phyloP scores from a whole-genome alignment of 2,113 vertebrate genomes.

The Ptilonorhynchus violaceus region DNA sequence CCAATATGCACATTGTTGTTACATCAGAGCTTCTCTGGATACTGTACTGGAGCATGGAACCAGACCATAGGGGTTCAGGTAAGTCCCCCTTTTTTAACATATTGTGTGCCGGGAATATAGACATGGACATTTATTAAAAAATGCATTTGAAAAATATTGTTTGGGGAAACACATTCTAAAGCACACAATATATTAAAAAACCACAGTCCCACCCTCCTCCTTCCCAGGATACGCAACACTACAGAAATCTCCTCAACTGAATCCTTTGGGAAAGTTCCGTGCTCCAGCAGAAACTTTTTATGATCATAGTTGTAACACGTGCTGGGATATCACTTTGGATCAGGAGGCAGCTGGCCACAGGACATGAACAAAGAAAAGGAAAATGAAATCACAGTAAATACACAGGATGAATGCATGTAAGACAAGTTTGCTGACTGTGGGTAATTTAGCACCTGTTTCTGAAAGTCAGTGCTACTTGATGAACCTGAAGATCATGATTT shows the following conservation, averaged over 20 bases:
- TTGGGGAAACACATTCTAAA: not conserved
- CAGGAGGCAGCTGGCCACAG: conserved; percentile 14
- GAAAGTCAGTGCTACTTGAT: not conserved
- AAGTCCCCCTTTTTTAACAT: conserved; percentile 65
- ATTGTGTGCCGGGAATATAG: conserved; percentile 49
- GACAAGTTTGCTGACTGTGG: not conserved
- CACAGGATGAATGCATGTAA: not conserved
- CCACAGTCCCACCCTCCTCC: not conserved
- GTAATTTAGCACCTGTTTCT: not conserved
- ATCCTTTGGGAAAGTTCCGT: not conserved
- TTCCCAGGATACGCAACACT: not conserved
- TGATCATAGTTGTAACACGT: not conserved
- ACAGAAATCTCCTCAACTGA: not conserved
- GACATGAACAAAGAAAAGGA: not conserved
- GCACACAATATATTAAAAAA: conserved; percentile 37
- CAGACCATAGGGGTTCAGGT: conserved; percentile 71
- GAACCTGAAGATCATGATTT: not conserved
- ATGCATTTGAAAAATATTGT: not conserved
- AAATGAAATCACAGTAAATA: not conserved
- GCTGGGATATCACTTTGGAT: conserved; percentile 17
- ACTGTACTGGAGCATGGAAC: conserved; percentile 68
- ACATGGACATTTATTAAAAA: not conserved
- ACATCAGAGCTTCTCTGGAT: conserved; percentile 55
- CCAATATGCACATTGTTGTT: conserved; percentile 65
- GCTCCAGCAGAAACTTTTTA: not conserved